Base-by-base conservation (phyloP, 2,888 invertebrate species). In the Noctua comes region DNA sequence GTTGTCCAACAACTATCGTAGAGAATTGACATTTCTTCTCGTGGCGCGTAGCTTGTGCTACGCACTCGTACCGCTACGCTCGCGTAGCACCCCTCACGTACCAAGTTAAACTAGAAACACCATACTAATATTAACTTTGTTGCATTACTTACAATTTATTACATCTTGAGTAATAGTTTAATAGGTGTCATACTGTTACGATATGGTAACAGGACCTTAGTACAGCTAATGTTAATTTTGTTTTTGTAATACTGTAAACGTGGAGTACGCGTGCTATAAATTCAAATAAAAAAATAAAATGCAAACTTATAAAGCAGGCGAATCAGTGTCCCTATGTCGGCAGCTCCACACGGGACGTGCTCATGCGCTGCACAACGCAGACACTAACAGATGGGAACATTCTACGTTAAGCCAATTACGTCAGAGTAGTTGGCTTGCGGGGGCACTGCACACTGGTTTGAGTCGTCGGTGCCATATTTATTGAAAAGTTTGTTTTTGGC, bases 41-140 rank as follows among this genome's bases (percentile, higher is more conserved):
- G 40, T 72, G 24, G 57, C 31, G 8, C n/a, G 57, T 75, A 75
- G 73, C 31, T 31, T 40, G 24, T 24, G 73, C 27, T 70, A 43
- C 16, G 70, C 16, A 31, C 3, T 18, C 54, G 27, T 62, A 73
- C 27, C 48, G 18, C 31, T 31, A 46, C 76, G n/a, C 11, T 13
- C 21, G 10, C 75, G 48, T 74, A 73, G 75, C 48, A 5, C 18
- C 7, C 11, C 21, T 24, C 57, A 46, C 57, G 31, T 36, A 46
- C n/a, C 31, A 16, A 43, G 36, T n/a, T 21, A n/a, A n/a, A 36
- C 36, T 48, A 48, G 48, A 7, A 21, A 46, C 59, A 43, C 59
- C 13, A 21, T n/a, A 43, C 11, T 2, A 13, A 21, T 21, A 21
- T n/a, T 24, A 13, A 27, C 40, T 71, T 57, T 57, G 4, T 57